phyloP scores from a whole-genome alignment of 1,140 invertebrate species.

The Caenorhabditis latens region DNA sequence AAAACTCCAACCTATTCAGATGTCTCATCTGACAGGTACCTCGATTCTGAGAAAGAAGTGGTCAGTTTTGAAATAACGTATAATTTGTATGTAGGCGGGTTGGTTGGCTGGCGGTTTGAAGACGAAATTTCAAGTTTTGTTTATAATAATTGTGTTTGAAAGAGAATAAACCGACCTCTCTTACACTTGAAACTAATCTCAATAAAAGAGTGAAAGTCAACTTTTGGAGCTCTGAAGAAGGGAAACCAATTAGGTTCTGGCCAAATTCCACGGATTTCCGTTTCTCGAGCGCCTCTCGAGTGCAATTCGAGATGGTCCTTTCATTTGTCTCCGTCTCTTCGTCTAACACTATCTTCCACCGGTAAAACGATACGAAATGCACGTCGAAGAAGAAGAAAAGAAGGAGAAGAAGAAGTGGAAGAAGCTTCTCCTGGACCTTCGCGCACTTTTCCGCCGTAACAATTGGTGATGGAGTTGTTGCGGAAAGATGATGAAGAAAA shows the following conservation, averaged over 20 bases:
- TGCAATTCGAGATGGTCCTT: constrained; percentile 53
- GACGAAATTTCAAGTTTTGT: constrained; percentile 4
- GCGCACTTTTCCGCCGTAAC: constrained; percentile 55
- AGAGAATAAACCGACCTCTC: too few relatives aligned
- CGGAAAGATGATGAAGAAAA: constrained; percentile 52
- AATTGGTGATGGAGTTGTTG: constrained; percentile 52
- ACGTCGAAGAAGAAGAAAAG: constrained; percentile 29
- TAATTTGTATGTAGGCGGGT: constrained; percentile 5
- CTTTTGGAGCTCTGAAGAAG: not conserved
- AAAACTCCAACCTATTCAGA: too few relatives aligned
- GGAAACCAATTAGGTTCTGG: constrained; percentile 49
- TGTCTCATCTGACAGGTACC: too few relatives aligned
- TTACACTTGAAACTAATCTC: constrained; percentile 12
- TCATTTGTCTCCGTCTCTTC: constrained; percentile 43
- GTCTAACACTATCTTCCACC: constrained; percentile 39
- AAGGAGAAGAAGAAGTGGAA: constrained; percentile 6
- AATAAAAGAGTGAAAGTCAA: constrained; percentile 40
- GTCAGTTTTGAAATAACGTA: constrained; percentile 13
- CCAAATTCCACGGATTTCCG: constrained; percentile 52
- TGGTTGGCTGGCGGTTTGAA: not conserved
- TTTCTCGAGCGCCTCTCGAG: constrained; percentile 42
- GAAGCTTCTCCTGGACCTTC: constrained; percentile 22
- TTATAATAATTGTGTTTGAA: constrained; percentile 42
- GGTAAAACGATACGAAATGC: constrained; percentile 56
- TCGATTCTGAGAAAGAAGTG: not conserved